phyloP scores from a whole-genome alignment of 2,888 invertebrate genomes.

The Sarcophaga subvicina region DNA sequence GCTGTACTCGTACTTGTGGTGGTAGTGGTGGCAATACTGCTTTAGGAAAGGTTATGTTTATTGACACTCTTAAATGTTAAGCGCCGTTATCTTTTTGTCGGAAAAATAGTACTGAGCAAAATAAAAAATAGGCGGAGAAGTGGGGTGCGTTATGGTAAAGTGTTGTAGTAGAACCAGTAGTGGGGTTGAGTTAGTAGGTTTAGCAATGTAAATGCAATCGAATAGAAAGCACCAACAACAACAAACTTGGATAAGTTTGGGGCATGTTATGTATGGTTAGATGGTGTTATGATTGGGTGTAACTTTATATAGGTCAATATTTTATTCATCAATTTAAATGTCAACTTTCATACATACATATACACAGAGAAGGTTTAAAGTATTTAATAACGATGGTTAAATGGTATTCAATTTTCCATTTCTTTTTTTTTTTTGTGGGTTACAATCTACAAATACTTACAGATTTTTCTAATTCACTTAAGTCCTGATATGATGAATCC shows the following conservation, averaged over 20 bases:
- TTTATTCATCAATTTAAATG: constrained; percentile 57
- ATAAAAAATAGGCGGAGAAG: background rate
- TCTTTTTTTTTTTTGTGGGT: background rate
- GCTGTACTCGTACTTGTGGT: background rate
- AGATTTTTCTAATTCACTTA: constrained; percentile 79
- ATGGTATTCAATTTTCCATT: background rate
- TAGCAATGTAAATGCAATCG: constrained; percentile 1
- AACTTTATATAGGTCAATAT: constrained; percentile 67
- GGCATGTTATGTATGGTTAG: background rate
- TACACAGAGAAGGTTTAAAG: constrained; percentile 13
- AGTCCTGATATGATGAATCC: constrained; percentile 76
- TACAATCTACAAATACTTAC: constrained; percentile 70
- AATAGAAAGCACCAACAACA: constrained; percentile 2
- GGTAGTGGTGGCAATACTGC: constrained; percentile 8
- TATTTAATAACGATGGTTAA: constrained; percentile 1
- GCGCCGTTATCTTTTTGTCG: constrained; percentile 14
- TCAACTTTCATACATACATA: constrained; percentile 39
- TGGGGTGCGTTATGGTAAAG: background rate
- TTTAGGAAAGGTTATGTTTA: constrained; percentile 53
- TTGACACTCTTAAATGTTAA: constrained; percentile 55
- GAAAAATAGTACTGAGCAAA: background rate
- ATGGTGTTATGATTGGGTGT: constrained; percentile 58
- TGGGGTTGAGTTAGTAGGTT: constrained; percentile 6
- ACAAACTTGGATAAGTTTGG: background rate
- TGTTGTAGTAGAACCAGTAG: background rate